phyloP scores from a whole-genome alignment of 64 coral and sea anemone species.

The Montipora foliosa region DNA sequence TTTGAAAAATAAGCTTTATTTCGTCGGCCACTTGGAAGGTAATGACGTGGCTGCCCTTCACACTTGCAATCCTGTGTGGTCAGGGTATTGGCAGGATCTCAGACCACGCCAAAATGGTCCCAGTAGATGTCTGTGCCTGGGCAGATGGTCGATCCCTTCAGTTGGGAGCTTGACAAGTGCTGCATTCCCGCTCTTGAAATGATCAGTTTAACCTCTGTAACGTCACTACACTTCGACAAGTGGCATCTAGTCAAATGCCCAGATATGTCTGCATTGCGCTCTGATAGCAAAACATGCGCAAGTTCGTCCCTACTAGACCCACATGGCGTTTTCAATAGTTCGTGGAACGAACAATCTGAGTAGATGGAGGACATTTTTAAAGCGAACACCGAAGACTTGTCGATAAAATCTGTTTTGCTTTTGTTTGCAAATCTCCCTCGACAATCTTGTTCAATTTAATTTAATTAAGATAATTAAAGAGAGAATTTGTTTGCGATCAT shows the following conservation, averaged over 20 bases:
- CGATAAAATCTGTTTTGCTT: no score
- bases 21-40: constrained; percentile 43
- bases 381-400: no score
- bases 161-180: constrained; percentile 8
- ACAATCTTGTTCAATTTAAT: no score
- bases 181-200: constrained; percentile 49
- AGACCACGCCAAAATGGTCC: constrained; percentile 62
- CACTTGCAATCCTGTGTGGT: constrained; percentile 47
- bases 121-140: constrained; percentile 39
- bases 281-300: not conserved
- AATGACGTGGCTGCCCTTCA: constrained; percentile 45
- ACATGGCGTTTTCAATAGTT: no score
- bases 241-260: constrained; percentile 42
- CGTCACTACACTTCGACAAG: constrained; percentile 63
- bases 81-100: constrained; percentile 60
- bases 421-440: no score
- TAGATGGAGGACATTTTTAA: no score
- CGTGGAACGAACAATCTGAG: no score
- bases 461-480: no score
- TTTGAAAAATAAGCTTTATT: constrained; percentile 59
- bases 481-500: no score
- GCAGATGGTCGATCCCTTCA: constrained; percentile 10
- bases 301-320: no score
- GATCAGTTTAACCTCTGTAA: constrained; percentile 55
- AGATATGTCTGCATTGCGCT: constrained; percentile 50